Conservation (phyloP, 2,797 vertebrate species). For the Amazona ochrocephala region DNA sequence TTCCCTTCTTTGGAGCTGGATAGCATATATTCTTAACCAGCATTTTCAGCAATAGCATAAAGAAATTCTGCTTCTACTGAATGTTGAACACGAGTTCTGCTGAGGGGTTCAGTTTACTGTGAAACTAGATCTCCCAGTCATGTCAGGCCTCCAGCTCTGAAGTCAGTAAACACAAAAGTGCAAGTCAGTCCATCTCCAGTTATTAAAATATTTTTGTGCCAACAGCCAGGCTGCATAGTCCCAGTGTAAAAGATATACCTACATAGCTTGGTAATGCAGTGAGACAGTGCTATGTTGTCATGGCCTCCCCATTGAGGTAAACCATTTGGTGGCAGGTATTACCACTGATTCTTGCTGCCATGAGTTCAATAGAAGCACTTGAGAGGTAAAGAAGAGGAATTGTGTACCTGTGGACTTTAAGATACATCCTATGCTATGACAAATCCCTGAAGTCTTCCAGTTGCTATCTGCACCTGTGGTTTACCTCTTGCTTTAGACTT, state of each 20-base stretch:
- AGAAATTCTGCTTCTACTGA: neutral
- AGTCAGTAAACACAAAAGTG: neutral
- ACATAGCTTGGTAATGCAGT: neutral
- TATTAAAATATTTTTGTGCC: neutral
- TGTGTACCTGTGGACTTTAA: neutral
- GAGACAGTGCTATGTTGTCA: neutral
- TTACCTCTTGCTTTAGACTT: neutral
- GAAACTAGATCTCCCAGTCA: neutral
- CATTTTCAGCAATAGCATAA: neutral
- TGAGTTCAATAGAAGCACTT: neutral
- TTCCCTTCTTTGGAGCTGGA: neutral
- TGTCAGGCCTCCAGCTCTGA: neutral
- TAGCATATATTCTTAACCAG: fast-evolving
- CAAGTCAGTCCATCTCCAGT: neutral
- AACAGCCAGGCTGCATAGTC: neutral
- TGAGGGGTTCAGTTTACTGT: neutral
- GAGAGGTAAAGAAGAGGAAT: neutral
- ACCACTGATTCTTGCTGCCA: neutral
- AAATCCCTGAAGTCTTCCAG: neutral
- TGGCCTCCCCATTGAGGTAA: neutral
- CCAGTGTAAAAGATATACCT: neutral
- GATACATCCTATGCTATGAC: neutral
- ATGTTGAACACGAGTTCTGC: fast-evolving
- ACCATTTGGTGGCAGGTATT: neutral
- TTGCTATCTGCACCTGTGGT: neutral